Evolutionary conservation across 2,797 vertebrate genomes (phyloP), one percentile per base, ranked within the genome.

Genomic region (Gymnoscopelus braueri): DNA sequence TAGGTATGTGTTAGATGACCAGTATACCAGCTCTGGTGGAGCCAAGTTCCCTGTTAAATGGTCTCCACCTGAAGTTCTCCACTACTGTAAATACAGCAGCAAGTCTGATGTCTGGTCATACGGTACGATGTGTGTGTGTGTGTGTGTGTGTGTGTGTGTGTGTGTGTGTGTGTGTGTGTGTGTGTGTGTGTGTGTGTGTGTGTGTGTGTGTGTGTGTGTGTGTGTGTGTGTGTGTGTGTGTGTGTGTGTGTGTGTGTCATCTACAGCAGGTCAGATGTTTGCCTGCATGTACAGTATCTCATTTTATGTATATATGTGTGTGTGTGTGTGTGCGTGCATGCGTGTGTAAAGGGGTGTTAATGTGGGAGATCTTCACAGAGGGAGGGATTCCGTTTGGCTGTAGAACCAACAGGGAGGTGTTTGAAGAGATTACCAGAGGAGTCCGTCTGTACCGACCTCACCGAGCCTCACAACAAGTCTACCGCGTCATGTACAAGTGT

Each of bases 101-200:
- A 97, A 96, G 81, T 96, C 96, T 0, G 96, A 98, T 4, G 89
- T 97, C 66, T 97, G 96, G 96, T 96, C 96, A 35, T 98, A 95
- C 23, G 96, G 96, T 97, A 77, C 93, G 93, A 23, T 62, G 53
- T 59, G 66, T 72, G 60, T 61, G 63, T 71, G 63, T 75, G 56
- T 67, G 14, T 63, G 35, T 69, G 50, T 14, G 48, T 44, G 32
- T 67, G 13, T 48, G 5, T n/a, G 23, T 52, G 24, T 57, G 4
- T 54, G 39, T n/a, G 24, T 15, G 15, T 63, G 61, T 61, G 72
- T 74, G 61, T 47, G 14, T 53, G 13, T 84, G 73, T 50, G 13
- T 47, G 5, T 44, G 71, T 57, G 9, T 63, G 23, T 29, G 50
- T 48, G 49, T 35, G 5, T 70, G 26, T 71, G n/a, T 71, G 54